These are phyloP conservation scores for Escarpia spicata DNA, from an alignment of 2,888 invertebrate genomes.

Conservation along the genomic window DNA sequence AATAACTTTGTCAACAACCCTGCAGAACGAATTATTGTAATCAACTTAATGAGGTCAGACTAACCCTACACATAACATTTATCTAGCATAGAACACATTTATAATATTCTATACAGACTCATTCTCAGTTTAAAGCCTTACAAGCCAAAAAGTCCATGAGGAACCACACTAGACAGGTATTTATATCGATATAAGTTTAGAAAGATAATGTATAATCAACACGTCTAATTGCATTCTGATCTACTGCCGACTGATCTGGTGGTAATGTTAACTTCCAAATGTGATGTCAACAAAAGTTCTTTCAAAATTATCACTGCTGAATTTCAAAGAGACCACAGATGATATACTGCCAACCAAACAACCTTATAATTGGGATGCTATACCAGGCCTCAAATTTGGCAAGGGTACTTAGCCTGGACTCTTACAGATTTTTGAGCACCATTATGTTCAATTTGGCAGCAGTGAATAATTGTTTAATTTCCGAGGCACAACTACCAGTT, in stretches of 20 bases:
- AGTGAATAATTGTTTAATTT: too few relatives aligned
- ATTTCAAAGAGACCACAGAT: neutral
- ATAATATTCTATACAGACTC: neutral
- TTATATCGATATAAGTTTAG: neutral
- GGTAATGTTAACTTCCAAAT: neutral
- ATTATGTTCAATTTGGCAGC: too few relatives aligned
- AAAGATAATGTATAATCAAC: conserved; percentile 10
- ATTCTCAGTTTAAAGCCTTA: neutral
- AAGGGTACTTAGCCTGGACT: too few relatives aligned
- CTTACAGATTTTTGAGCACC: too few relatives aligned
- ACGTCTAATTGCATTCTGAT: too few relatives aligned
- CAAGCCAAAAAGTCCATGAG: neutral
- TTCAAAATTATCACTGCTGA: neutral
- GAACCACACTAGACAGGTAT: neutral
- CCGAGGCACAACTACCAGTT: too few relatives aligned
- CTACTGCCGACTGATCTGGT: neutral
- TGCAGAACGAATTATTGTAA: neutral
- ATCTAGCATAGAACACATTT: neutral
- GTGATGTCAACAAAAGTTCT: neutral
- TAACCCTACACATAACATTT: neutral
- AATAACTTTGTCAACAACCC: neutral
- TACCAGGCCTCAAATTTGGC: too few relatives aligned
- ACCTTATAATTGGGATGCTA: too few relatives aligned
- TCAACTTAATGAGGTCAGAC: neutral
- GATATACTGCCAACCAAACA: too few relatives aligned